Base-by-base conservation (phyloP, 2,888 invertebrate genomes). In the Apotomis betuletana region DNA sequence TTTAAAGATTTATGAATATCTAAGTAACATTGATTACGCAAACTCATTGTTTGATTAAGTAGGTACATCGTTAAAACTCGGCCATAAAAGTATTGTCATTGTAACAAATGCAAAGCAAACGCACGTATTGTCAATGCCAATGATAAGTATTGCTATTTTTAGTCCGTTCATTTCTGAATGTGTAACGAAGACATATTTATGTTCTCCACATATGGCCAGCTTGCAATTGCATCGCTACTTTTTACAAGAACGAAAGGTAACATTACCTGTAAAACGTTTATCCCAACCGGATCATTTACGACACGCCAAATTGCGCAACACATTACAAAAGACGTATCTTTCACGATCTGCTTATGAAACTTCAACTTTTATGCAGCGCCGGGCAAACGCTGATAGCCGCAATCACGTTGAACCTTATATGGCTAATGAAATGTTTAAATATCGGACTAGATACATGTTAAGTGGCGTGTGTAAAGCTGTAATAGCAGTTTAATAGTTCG, bases 261-360 rank as follows among this genome's bases (percentile, higher is more conserved):
- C 44, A 58, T 67, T 57, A 52, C 59, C 44, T 54, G 63, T 67
- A 65, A 68, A 70, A 70, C 57, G 58, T 52, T 70, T 74, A 69
- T 73, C 67, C 41, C 57, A 73, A 70, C 60, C 63, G 61, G 70
- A 67, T 67, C 70, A 74, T 69, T 75, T 74, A 74, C 73, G 69
- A 69, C 74, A 65, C 64, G 46, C 61, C 63, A 68, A 67, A 68
- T 68, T 75, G 71, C 54, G 41, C 57, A 74, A 69, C 44, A 71
- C 49, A 54, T 65, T 68, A 63, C 70, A 59, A 68, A 71, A 71
- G 51, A 67, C 60, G 71, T 68, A 68, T 72, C 67, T 67, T 72
- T 68, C 68, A 49, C 46, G 62, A 72, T 62, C 67, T 52, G 15
- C 41, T 67, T 71, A 62, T 72, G 67, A 72, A 72, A 72, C 52